Base-by-base conservation (phyloP, 2,113 vertebrate species). In the Calcarius ornatus region DNA sequence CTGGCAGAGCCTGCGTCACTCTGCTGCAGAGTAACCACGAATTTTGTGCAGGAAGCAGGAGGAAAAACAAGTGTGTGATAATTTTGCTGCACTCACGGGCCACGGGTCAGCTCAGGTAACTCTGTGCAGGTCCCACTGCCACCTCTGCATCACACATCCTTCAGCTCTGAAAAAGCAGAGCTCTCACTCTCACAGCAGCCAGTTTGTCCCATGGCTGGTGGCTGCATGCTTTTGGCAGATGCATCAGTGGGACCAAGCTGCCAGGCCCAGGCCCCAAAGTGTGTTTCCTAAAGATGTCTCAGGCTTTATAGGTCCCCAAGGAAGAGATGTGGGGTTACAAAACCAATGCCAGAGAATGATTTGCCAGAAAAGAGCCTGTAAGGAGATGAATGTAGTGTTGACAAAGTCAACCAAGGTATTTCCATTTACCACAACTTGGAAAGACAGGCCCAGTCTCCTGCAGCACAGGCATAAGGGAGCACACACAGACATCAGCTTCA, bases 1-100 rank as follows among this genome's bases (percentile, higher is more conserved):
- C 40, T 53, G 40, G n/a, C 6, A 8, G 35, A 63, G 72, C 57
- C 61, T 42, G 38, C 0, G 0, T 80, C 61, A 24, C 38, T 40
- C 53, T 18, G 2, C 11, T 27, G 71, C 42, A 40, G 38, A 59
- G 42, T 14, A 28, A 42, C 8, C 22, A 35, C n/a, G 25, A 19
- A 7, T 37, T 56, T 69, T 68, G 57, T 47, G 24, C 57, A 48
- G 79, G 69, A 80, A 94, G 25, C 43, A 48, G 50, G 15, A 37
- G 27, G 30, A 10, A 50, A 56, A 88, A 48, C 2, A 43, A 47
- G 15, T 35, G 56, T 18, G 31, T 71, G 37, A n/a, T 33, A 28
- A 35, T 65, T 80, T 28, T 69, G 6, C n/a, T 77, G 16, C 1
- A 0, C 19, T 90, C 3, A 0, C 0, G 5, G 28, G 21, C 45